Evolutionary conservation across 2,888 invertebrate species (phyloP), one percentile per base, ranked within the genome.

Genomic region (Drosophila recens): DNA sequence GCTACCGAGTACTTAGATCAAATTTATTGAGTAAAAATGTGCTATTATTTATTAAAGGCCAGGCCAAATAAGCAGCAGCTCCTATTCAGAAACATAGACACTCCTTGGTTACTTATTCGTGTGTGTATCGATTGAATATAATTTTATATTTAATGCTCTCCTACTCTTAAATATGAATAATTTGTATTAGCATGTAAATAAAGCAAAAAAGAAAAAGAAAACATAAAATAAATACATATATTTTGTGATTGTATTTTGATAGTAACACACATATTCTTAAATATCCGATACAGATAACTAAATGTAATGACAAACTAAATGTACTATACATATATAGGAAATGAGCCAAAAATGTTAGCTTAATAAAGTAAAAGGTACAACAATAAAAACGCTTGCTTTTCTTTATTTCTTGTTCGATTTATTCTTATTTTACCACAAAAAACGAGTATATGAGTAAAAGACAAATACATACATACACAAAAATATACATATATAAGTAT

Each of bases 191-290:
- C 53, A 57, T 78, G 81, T 72, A 76, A 61, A 80, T 66, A 72
- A 53, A 53, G 33, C 36, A 13, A 38, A 49, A 45, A 49, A 34
- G 17, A 33, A n/a, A n/a, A n/a, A n/a, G n/a, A 40, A 40, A 27
- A 57, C 42, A 49, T 58, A 33, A 64, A 20, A 80, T 56, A 67
- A 49, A 40, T 30, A 49, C 49, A 67, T 58, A 78, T 64, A 68
- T 82, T 85, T 82, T 82, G 82, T 88, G 89, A 88, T 88, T 82
- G 79, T 82, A 82, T 82, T 87, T 87, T 85, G 34, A 82, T 82
- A 82, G 85, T 85, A 78, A 79, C 69, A 66, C 49, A 58, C 54
- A 67, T 65, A 66, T 65, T 48, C 79, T 45, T 75, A 63, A 62
- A 76, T 69, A 65, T 63, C 67, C 67, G 52, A 78, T 79, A 67